These are phyloP conservation scores for Timema cristinae DNA, from an alignment of 2,888 invertebrate genomes.

Conservation along the genomic window DNA sequence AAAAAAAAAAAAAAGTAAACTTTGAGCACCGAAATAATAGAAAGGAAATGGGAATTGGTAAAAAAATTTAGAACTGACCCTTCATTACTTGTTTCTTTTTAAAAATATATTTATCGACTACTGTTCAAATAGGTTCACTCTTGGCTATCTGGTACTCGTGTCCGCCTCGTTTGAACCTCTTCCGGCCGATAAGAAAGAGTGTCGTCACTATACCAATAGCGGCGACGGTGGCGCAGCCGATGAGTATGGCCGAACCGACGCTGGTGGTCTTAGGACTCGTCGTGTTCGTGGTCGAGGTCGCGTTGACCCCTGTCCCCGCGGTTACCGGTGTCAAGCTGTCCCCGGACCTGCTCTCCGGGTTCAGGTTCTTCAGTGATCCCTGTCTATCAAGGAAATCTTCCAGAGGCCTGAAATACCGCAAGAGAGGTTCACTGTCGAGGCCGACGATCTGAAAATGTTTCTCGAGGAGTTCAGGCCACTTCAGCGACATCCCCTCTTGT, in stretches of 20 bases:
- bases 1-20: no score
- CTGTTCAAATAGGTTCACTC: not conserved
- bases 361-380: not conserved
- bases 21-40: no score
- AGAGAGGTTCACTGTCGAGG: not conserved
- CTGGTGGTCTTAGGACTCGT: not conserved
- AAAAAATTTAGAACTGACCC: no score
- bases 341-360: no score
- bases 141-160: constrained; percentile 5
- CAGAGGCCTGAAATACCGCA: not conserved
- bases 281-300: no score
- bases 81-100: no score
- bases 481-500: not conserved
- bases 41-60: no score
- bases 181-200: not conserved
- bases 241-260: constrained; percentile 10
- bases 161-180: not conserved
- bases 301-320: no score
- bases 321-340: no score
- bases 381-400: not conserved
- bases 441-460: not conserved
- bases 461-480: not conserved
- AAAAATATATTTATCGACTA: no score
- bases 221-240: constrained; percentile 10
- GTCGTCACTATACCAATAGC: not conserved